phyloP scores from a whole-genome alignment of 2,113 vertebrate genomes.

The Casuarius casuarius region DNA sequence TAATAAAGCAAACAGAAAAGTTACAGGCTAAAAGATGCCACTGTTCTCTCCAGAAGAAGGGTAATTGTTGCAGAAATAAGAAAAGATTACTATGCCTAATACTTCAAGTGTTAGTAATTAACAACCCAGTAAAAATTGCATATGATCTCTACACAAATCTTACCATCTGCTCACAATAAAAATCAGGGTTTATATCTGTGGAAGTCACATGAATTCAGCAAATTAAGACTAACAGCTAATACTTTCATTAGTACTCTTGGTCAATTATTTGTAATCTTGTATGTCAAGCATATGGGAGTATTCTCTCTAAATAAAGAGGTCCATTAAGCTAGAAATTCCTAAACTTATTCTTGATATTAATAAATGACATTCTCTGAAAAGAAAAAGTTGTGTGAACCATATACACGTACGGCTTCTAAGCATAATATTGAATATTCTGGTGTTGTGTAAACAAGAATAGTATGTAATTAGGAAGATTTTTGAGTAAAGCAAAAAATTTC shows the following conservation, averaged over 20 bases:
- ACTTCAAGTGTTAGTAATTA: slow-evolving; percentile 46
- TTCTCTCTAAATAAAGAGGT: slow-evolving; percentile 19
- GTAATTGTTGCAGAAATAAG: slow-evolving; percentile 22
- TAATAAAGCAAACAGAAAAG: not conserved
- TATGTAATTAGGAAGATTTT: not conserved
- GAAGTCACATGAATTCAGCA: slow-evolving; percentile 36
- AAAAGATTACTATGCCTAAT: slow-evolving; percentile 34
- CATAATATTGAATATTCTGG: not conserved
- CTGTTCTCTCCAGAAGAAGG: not conserved
- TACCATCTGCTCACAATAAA: slow-evolving; percentile 39
- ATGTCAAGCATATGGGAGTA: not conserved
- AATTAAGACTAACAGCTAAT: slow-evolving; percentile 48
- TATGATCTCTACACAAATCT: slow-evolving; percentile 36
- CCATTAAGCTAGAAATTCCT: slow-evolving; percentile 9
- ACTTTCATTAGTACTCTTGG: not conserved
- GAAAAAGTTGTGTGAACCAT: not conserved
- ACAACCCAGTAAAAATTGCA: slow-evolving; percentile 7
- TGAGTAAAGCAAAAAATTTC: not conserved
- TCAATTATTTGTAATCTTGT: slow-evolving; percentile 27
- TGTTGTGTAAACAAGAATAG: not conserved
- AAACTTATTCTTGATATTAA: not conserved
- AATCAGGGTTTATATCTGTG: slow-evolving; percentile 23
- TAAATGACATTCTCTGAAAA: slow-evolving; percentile 35
- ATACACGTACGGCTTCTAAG: not conserved
- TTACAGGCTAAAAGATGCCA: not conserved